A percentile compares a stretch with the other conserved stretches of the same genome.
Conservation (phyloP, 2,797 vertebrate species). For the Myotis pilosus region DNA sequence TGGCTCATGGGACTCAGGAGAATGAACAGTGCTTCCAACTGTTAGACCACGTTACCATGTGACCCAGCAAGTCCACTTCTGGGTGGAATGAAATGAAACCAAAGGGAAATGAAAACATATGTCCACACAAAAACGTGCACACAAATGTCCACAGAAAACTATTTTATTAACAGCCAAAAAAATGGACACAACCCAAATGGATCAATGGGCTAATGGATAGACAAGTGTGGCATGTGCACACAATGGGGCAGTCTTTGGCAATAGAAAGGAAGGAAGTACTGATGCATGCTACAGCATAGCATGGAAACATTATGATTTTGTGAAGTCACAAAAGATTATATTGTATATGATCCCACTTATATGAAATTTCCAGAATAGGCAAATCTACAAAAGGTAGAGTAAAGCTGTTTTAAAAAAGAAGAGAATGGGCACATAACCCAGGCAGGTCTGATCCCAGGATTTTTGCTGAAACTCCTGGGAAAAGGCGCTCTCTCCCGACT, state of each 20-base stretch:
- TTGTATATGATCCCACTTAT: not conserved
- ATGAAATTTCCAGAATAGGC: not conserved
- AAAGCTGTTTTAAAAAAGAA: not conserved
- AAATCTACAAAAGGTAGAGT: not conserved
- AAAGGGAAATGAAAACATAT: not conserved
- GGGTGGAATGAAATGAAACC: not conserved
- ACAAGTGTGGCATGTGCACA: not conserved
- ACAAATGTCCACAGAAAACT: not conserved
- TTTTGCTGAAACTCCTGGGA: not conserved
- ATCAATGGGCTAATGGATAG: rapidly evolving
- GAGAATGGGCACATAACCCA: not conserved
- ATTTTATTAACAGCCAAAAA: not conserved
- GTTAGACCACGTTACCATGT: not conserved
- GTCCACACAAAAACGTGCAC: not conserved
- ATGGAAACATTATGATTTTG: not conserved
- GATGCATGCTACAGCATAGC: not conserved
- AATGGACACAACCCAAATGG: not conserved
- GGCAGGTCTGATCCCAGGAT: not conserved
- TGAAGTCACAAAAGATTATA: not conserved
- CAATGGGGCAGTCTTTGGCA: not conserved
- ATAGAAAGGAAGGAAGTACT: not conserved
- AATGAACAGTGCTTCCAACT: not conserved
- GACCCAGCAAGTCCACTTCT: not conserved
- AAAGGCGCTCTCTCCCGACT: not conserved
- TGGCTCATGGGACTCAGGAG: not conserved